Conservation (phyloP, 2,113 vertebrate genomes). For the Rutilus rutilus region DNA sequence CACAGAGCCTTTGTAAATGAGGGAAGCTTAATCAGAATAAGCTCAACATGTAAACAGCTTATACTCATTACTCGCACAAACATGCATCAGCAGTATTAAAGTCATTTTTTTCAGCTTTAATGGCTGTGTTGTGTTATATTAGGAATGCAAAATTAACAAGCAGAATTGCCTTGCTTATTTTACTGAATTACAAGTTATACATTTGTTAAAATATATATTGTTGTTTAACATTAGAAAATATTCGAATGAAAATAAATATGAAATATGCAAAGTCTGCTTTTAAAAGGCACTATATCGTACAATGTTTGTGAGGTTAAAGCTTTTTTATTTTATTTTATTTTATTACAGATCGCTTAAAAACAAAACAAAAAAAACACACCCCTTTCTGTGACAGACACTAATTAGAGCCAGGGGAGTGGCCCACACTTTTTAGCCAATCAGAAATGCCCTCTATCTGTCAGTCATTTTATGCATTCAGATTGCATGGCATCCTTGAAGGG, state of each 20-base stretch:
- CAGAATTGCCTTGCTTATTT: not conserved
- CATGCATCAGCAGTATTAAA: not conserved
- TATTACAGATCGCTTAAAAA: not conserved
- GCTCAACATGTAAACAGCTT: conserved; percentile 11
- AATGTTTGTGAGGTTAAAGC: no score
- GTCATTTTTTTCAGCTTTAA: not conserved
- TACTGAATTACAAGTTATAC: not conserved
- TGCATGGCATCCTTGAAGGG: not conserved
- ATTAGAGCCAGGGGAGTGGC: not conserved
- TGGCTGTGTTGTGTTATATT: not conserved
- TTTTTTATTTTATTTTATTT: not conserved
- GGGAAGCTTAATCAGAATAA: conserved; percentile 1
- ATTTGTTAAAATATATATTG: not conserved
- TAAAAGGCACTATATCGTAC: no score
- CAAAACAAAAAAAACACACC: no score
- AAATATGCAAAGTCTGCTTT: no score
- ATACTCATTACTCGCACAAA: conserved; percentile 3
- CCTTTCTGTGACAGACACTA: not conserved
- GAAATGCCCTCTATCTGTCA: not conserved
- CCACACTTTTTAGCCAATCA: not conserved
- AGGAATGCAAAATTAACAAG: not conserved
- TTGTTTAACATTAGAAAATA: not conserved
- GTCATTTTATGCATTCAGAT: not conserved
- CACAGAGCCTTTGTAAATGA: conserved; percentile 16
- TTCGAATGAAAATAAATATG: no score